Base-by-base conservation (phyloP, 1,140 invertebrate species). In the Drosophila tsacasi region DNA sequence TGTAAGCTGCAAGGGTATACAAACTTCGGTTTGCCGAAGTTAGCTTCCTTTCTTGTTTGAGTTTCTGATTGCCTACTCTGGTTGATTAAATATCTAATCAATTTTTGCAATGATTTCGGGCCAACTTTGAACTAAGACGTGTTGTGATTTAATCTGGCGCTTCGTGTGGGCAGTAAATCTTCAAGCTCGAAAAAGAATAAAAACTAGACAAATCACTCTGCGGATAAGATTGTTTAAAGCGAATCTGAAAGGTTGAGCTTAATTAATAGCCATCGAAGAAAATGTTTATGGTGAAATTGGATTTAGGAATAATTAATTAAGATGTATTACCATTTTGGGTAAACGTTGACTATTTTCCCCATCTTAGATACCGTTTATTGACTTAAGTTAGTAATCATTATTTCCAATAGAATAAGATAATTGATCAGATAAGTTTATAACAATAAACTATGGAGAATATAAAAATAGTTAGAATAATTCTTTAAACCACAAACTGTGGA, bases 61-160 rank as follows among this genome's bases (percentile, higher is more conserved):
- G 8, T 69, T 23, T 9, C 46, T 40, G 27, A 69, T 68, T 52
- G 63, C 46, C 37, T 27, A 32, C 25, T 67, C 50, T 13, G 17
- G 25, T 19, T 23, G 17, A 67, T 67, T 67, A 42, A 44, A 21
- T 68, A 69, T 69, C 66, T 69, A 54, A 69, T 68, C 63, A 42
- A 42, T 32, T 49, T 37, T 37, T 21, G 46, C 12, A 1, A 68
- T 42, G 27, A 69, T 69, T 67, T 69, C 15, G 10, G 46, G 17
- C 35, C 4, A 23, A 21, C 46, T 62, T 50, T 30, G 17, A 50
- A 19, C 27, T 35, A 49, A 49, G 25, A 27, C 23, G 35, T 67
- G 42, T 21, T 39, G 25, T 40, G 62, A 52, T 52, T 69, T 67
- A 32, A 44, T 44, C 50, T 52, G 47, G 62, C 35, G 63, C 64